phyloP scores from a whole-genome alignment of 2,797 vertebrate species.

The Squalus acanthias region DNA sequence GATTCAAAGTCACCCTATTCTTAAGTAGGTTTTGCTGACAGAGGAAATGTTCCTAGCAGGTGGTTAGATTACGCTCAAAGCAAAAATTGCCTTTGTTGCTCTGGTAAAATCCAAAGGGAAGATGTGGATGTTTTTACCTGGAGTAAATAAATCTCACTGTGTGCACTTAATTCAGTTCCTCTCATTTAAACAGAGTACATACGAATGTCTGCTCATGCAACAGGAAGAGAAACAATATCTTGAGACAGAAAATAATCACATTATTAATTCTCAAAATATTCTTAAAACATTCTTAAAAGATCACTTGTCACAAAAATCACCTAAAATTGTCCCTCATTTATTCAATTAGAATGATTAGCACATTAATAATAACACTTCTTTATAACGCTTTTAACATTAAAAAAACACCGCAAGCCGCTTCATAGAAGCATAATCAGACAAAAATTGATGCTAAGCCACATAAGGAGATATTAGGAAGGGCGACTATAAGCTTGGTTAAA shows the following conservation, averaged over 20 bases:
- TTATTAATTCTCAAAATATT: not conserved
- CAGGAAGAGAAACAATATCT: not conserved
- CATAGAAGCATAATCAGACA: not conserved
- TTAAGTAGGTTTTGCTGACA: not conserved
- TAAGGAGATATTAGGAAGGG: not conserved
- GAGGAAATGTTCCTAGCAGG: not conserved
- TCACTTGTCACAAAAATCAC: not conserved
- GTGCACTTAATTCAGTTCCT: not conserved
- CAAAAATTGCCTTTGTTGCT: not conserved
- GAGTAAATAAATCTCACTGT: not conserved
- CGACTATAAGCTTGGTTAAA: not conserved
- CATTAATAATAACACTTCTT: not conserved
- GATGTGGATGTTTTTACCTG: not conserved
- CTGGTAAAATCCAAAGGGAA: not conserved
- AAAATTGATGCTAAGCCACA: not conserved
- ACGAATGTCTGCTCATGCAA: not conserved
- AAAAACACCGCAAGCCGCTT: not conserved
- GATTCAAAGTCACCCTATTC: not conserved
- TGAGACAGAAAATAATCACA: not conserved
- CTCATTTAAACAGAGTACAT: not conserved
- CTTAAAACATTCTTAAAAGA: not conserved
- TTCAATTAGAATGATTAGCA: not conserved
- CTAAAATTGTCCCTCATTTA: not conserved
- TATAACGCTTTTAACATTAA: not conserved
- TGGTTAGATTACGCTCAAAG: not conserved